A percentile compares a stretch with the other conserved stretches of the same genome.
Evolutionary conservation across 2,888 invertebrate species (phyloP).

Genomic region (Troides aeacus): DNA sequence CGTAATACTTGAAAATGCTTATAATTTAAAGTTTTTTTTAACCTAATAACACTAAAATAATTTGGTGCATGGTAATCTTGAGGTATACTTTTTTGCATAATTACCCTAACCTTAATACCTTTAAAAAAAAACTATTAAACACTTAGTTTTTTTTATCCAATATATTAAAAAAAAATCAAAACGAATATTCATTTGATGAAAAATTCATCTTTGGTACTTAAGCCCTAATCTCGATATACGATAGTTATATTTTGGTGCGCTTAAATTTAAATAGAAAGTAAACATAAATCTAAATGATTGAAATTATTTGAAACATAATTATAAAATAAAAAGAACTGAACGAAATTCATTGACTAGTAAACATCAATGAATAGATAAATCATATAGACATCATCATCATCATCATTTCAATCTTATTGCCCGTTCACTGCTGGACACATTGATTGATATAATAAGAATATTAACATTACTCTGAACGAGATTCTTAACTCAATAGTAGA

Average conservation of each 20-base stretch:
- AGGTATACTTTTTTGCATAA: constrained; percentile 64
- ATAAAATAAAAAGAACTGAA: constrained; percentile 1
- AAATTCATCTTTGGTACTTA: constrained; percentile 74
- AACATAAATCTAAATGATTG: constrained; percentile 17
- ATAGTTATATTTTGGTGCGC: constrained; percentile 66
- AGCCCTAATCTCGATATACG: constrained; percentile 61
- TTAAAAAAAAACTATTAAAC: constrained; percentile 36
- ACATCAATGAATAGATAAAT: constrained; percentile 13
- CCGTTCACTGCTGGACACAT: too few relatives aligned
- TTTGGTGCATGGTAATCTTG: constrained; percentile 80
- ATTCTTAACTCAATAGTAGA: too few relatives aligned
- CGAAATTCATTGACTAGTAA: constrained; percentile 17
- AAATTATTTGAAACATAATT: constrained; percentile 6
- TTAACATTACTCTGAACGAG: too few relatives aligned
- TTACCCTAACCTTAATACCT: constrained; percentile 38
- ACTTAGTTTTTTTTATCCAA: constrained; percentile 28
- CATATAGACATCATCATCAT: too few relatives aligned
- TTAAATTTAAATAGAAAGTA: constrained; percentile 33
- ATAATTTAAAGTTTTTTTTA: constrained; percentile 41
- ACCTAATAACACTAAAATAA: constrained; percentile 64
- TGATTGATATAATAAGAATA: too few relatives aligned
- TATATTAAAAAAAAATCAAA: constrained; percentile 46
- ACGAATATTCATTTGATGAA: constrained; percentile 76
- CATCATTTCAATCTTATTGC: too few relatives aligned
- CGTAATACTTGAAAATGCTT: constrained; percentile 62